A percentile compares a stretch with the other conserved stretches of the same genome.
phyloP scores from a whole-genome alignment of 2,888 invertebrate genomes.

The Elegia similella region DNA sequence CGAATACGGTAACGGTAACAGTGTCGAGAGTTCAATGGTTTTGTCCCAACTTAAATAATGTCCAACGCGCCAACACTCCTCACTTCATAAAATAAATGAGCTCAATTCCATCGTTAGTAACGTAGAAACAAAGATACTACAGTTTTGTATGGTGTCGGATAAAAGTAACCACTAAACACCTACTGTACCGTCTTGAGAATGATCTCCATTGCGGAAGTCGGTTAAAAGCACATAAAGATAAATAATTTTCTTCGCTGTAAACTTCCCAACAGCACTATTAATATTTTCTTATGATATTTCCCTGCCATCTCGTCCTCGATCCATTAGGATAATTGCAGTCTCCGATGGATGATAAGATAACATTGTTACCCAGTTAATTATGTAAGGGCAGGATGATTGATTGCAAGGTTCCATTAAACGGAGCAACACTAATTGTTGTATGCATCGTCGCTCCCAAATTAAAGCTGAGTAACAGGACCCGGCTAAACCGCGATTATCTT shows the following conservation, averaged over 20 bases:
- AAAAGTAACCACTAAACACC: no score
- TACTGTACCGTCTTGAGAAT: no score
- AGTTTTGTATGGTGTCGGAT: no score
- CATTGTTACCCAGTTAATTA: conserved; percentile 16
- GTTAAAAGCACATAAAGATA: no score
- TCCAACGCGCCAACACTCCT: no score
- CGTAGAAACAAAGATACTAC: no score
- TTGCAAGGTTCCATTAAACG: conserved; percentile 15
- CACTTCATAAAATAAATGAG: no score
- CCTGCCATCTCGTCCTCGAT: background rate
- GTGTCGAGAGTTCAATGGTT: no score
- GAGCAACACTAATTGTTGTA: conserved; percentile 8
- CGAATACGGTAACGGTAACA: no score
- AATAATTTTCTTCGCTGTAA: background rate
- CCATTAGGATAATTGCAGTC: conserved; percentile 17
- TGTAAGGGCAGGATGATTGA: conserved; percentile 18
- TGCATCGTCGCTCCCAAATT: conserved; percentile 15
- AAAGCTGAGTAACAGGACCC: background rate
- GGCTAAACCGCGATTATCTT: conserved; percentile 4
- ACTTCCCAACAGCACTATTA: background rate
- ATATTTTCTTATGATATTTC: conserved; percentile 7
- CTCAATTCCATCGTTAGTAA: no score
- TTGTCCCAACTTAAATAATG: no score
- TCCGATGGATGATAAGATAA: conserved; percentile 13
- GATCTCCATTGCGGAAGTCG: no score